phyloP scores from a whole-genome alignment of 2,888 invertebrate genomes.

The Trichopria drosophilae region DNA sequence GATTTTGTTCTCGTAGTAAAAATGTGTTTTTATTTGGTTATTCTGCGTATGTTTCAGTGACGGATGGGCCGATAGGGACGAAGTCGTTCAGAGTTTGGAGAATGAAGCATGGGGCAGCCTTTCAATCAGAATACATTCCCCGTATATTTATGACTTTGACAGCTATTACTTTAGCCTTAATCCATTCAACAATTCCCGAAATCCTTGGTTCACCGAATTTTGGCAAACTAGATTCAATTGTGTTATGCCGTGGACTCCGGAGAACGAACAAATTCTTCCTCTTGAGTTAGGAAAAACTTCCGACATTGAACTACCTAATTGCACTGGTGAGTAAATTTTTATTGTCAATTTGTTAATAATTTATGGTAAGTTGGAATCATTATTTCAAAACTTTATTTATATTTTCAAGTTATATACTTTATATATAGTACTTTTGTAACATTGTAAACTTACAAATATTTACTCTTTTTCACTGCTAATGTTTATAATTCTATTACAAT shows the following conservation, averaged over 20 bases:
- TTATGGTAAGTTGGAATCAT: too few species aligned
- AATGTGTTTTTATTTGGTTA: too few species aligned
- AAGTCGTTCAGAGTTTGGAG: constrained; percentile 72
- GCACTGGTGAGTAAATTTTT: constrained; percentile 43
- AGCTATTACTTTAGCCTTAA: constrained; percentile 69
- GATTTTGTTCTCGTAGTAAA: not conserved
- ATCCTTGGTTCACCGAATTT: constrained; percentile 78
- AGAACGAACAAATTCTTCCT: constrained; percentile 30
- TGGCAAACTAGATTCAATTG: constrained; percentile 76
- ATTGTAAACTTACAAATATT: too few species aligned
- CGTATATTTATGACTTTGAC: constrained; percentile 68
- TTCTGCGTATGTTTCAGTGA: too few species aligned
- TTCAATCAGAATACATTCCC: constrained; percentile 76
- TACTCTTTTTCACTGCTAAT: too few species aligned
- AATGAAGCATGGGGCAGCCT: constrained; percentile 70
- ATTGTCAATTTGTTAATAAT: not conserved
- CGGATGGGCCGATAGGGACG: constrained; percentile 75
- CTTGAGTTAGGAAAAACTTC: too few species aligned
- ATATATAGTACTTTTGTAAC: too few species aligned
- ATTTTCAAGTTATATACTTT: too few species aligned
- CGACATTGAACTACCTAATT: constrained; percentile 35
- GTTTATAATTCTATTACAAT: too few species aligned
- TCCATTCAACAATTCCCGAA: constrained; percentile 67
- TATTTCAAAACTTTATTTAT: too few species aligned
- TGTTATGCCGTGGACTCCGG: constrained; percentile 48